phyloP scores from a whole-genome alignment of 2,888 invertebrate genomes.

The Chouioia cunea region DNA sequence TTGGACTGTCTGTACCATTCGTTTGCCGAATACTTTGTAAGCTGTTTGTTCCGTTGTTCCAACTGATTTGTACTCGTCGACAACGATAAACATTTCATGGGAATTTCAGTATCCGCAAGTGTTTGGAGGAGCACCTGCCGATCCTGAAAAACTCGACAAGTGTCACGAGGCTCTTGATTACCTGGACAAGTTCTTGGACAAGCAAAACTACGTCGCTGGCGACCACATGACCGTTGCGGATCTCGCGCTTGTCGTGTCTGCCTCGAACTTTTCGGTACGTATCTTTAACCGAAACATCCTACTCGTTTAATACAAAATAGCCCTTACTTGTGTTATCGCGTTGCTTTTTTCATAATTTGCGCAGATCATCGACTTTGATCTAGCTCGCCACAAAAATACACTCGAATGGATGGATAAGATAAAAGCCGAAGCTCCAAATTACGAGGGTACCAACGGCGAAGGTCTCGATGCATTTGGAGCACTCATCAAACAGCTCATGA shows the following conservation, averaged over 20 bases:
- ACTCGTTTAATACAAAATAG: background rate
- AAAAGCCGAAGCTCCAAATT: conserved; percentile 74
- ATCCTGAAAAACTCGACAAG: conserved; percentile 78
- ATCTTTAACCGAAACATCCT: conserved; percentile 2
- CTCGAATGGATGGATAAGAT: conserved; percentile 74
- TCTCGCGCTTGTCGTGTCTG: conserved; percentile 76
- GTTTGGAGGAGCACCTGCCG: conserved; percentile 67
- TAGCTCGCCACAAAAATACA: conserved; percentile 79
- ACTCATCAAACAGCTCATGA: conserved; percentile 52
- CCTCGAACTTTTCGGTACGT: conserved; percentile 78
- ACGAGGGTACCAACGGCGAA: conserved; percentile 67
- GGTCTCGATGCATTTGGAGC: conserved; percentile 58
- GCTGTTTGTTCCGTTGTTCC: conserved; percentile 51
- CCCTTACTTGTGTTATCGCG: background rate
- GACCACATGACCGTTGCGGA: conserved; percentile 83
- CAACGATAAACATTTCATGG: no score
- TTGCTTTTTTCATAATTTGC: background rate
- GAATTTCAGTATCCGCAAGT: conserved; percentile 66
- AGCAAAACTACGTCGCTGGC: conserved; percentile 80
- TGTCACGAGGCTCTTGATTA: conserved; percentile 78
- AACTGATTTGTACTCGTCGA: no score
- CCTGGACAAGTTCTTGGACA: conserved; percentile 80
- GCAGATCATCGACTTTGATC: conserved; percentile 72
- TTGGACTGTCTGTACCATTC: conserved; percentile 72
- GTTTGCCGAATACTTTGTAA: conserved; percentile 73